phyloP scores from a whole-genome alignment of 2,113 vertebrate genomes.

The Phylloscopus trochilus region DNA sequence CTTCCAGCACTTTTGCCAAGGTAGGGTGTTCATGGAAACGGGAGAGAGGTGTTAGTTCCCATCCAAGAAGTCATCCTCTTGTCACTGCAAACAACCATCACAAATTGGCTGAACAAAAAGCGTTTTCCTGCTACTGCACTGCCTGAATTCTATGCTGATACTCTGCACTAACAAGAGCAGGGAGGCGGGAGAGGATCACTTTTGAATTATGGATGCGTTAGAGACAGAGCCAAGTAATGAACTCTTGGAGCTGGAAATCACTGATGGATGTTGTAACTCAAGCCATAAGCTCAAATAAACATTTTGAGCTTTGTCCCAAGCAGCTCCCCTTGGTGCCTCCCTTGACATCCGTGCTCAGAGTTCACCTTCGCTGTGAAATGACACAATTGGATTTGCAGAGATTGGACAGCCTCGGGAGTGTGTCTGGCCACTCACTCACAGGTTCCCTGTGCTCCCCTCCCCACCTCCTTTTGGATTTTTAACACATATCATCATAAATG shows the following conservation, averaged over 20 bases:
- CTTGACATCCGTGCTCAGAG: not conserved
- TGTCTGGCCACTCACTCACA: not conserved
- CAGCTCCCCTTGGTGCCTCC: not conserved
- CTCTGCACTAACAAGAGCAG: not conserved
- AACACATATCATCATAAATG: not conserved
- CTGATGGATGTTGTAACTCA: not conserved
- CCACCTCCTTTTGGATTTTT: not conserved
- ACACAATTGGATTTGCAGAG: not conserved
- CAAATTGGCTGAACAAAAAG: slow-evolving; percentile 7
- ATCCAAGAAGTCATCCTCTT: not conserved
- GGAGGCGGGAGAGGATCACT: not conserved
- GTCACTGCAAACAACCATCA: not conserved
- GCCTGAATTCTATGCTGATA: not conserved
- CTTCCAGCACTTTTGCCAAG: not conserved
- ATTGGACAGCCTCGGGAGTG: not conserved
- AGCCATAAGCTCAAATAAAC: not conserved
- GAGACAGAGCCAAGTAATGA: not conserved
- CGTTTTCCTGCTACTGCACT: not conserved
- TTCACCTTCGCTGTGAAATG: not conserved
- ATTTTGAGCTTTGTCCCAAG: not conserved
- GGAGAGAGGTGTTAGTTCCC: slow-evolving; percentile 27
- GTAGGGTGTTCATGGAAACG: not conserved
- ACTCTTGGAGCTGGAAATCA: not conserved
- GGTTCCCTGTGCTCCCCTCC: not conserved
- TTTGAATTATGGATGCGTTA: slow-evolving; percentile 1